Base-by-base conservation (phyloP, 2,797 vertebrate genomes). In the Falco cherrug region DNA sequence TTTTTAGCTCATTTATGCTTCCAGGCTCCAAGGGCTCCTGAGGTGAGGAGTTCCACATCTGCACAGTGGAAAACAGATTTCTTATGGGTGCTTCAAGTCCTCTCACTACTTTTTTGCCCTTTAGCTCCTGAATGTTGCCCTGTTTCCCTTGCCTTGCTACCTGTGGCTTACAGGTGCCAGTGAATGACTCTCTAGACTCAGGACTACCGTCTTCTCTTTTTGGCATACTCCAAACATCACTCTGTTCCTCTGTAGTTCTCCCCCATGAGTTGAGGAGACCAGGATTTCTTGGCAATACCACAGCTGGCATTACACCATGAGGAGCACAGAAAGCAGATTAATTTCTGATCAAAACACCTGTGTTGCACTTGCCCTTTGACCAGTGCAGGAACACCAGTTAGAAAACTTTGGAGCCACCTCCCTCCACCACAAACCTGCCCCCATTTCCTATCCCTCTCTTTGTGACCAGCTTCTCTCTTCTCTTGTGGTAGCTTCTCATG, bases 221-320 rank as follows among this genome's bases (percentile, higher is more conserved):
- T 67, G 35, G 24, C 18, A 21, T 25, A 17, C 35, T 65, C 37
- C n/a, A 7, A 19, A 64, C 0, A 0, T 73, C 2, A 1, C 13
- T 60, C 26, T 39, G 18, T 43, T 74, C 43, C 25, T 75, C 10
- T 75, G 47, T 51, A 33, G 28, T 43, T 87, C 17, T 57, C 9
- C 8, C 4, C 8, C 21, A 18, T 10, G 35, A 87, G 37, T 57
- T 41, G 35, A 51, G 33, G 16, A 79, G 10, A 47, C 20, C 45
- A 53, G 33, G 41, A 54, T 14, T 83, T 67, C 63, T 37, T 8
- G 14, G 33, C 26, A 77, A 18, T 56, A 50, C 29, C 20, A 33
- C 33, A 57, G 33, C 20, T 76, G 51, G 15, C 0, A 0, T 51
- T 56, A 61, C 5, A 81, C 13, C 5, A 7, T 5, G 21, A 60